Evolutionary conservation across 2,113 vertebrate species (phyloP), one percentile per base, ranked within the genome.

Genomic region (Bubalus kerabau): DNA sequence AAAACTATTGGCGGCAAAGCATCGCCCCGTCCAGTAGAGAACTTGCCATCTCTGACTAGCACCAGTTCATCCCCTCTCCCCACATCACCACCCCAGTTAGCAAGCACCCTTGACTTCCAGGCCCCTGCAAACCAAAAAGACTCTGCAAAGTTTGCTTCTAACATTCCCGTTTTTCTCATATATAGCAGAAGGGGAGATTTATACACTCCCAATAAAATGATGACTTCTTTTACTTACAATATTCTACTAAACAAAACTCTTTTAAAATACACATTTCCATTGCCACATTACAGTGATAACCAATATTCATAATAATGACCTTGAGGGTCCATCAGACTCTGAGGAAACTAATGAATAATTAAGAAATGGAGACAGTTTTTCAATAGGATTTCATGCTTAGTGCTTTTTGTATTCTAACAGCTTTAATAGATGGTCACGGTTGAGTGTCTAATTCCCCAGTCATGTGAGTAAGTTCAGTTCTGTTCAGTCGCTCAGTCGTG

Each of bases 371-470:
- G 71, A 93, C 83, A 36, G 60, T 60, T 95, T 89, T 94, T 87
- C 78, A 23, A 40, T 48, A 86, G 56, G 93, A 98, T 95, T 97
- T 91, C 96, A 90, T 62, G 56, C 90, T 97, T 46, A 54, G 8
- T 8, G 85, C 48, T 7, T 87, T 95, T 67, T 90, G 80, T 50
- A 90, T 95, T 43, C 71, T n/a, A 84, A 54, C 32, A 60, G 48
- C 81, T 96, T 90, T 50, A 78, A 91, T 57, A 43, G 87, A 76
- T 26, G 64, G 90, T 92, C 81, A 90, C 0, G 0, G 74, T 21
- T 90, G 80, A 59, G 48, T 95, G 94, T 90, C 87, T 91, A 87
- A 94, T 95, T 96, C 46, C 40, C 74, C 46, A 67, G 64, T 54
- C 67, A 90, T 21, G 43, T 6, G 4, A 50, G 57, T 60, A 74